Evolutionary conservation across 2,113 vertebrate species (phyloP), one percentile per base, ranked within the genome.

Genomic region (Eubucco bourcierii): DNA sequence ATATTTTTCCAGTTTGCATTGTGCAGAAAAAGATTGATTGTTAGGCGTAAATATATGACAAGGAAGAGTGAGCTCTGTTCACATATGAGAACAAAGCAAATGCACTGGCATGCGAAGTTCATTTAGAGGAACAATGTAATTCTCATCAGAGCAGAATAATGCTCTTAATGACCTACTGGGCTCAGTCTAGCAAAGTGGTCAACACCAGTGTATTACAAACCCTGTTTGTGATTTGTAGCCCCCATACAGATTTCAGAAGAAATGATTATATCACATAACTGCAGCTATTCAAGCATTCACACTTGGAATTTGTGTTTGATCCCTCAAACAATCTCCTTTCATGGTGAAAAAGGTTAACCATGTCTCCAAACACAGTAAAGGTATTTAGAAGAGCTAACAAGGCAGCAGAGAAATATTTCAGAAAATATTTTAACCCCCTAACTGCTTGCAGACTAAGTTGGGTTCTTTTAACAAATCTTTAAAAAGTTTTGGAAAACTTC

Each of bases 121-220:
- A 73, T 46, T 75, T 65, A 59, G 25, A 91, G 34, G 53, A 91
- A 80, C 29, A 89, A 67, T 33, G 28, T 25, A 73, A 60, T 66
- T 66, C 75, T 82, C 59, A 80, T 39, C 24, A 72, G 67, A 88
- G 78, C 25, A 79, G 84, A 89, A 95, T 68, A 93, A 81, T 55
- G 39, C 50, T 63, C 37, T 50, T 87, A 87, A 87, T 58, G 74
- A 87, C 66, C 66, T 73, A 72, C n/a, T 61, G 47, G 39, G 63
- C 24, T 87, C 66, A 81, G 64, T 47, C 44, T 67, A 67, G n/a
- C 58, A 77, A 60, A 4, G 1, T 82, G 39, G 55, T 50, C 55
- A 76, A 68, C 84, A 84, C 84, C 78, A 92, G 34, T 19, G 34
- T n/a, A 58, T 37, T 46, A 63, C 33, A 90, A 66, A 29, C 55